phyloP scores from a whole-genome alignment of 2,888 invertebrate genomes.

The Oligia fasciuncula region DNA sequence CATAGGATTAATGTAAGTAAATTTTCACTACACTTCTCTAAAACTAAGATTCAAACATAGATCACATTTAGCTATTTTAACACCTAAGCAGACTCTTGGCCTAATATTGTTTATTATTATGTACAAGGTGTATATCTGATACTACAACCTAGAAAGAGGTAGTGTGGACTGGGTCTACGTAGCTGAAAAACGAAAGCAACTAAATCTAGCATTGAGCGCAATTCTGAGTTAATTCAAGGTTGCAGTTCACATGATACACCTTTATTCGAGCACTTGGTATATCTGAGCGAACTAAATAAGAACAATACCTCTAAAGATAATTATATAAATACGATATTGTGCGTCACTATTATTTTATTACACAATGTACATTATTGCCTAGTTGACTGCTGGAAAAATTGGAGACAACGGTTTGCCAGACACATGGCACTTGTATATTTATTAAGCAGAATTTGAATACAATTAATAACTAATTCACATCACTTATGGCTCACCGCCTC shows the following conservation, averaged over 20 bases:
- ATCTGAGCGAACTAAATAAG: constrained; percentile 29
- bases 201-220: constrained; percentile 44
- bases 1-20: neutral
- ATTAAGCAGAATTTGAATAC: constrained; percentile 1
- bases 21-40: constrained; percentile 8
- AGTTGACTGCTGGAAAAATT: constrained; percentile 48
- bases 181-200: constrained; percentile 3
- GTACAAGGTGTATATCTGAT: constrained; percentile 22
- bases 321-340: constrained; percentile 48
- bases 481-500: neutral
- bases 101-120: constrained; percentile 21
- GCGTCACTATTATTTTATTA: constrained; percentile 43
- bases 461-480: constrained; percentile 12
- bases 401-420: constrained; percentile 28
- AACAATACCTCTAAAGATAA: constrained; percentile 11
- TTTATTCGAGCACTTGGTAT: constrained; percentile 40
- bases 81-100: constrained; percentile 7
- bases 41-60: constrained; percentile 42
- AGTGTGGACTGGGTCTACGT: neutral
- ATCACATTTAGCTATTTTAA: constrained; percentile 56
- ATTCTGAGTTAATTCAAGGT: constrained; percentile 31
- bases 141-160: constrained; percentile 44
- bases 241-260: constrained; percentile 28
- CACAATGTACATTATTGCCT: constrained; percentile 71
- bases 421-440: constrained; percentile 28